Evolutionary conservation across 2,888 invertebrate genomes (phyloP), one percentile per base, ranked within the genome.

Genomic region (Falcaria lacertinaria): DNA sequence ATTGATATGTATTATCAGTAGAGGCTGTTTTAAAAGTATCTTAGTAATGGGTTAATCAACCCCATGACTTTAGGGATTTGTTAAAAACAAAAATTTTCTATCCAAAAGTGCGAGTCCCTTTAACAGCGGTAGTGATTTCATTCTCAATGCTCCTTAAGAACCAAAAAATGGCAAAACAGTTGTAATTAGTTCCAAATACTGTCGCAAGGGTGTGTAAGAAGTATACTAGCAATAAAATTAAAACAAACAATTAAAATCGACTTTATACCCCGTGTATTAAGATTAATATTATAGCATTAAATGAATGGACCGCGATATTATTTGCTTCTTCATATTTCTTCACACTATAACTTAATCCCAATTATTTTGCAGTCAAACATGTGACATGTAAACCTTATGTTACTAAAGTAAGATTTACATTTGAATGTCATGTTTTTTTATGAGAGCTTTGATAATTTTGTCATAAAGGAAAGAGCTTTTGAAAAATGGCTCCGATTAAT

Each of bases 401-500:
- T 28, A 19, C 39, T 47, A 15, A 28, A n/a, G 34, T 60, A 66
- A 50, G 45, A 57, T 62, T 33, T 11, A 55, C 16, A 48, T 46
- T 63, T 33, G 48, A 39, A 15, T 41, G 32, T 7, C 25, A 42
- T 38, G 17, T 4, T 6, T 34, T 46, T 38, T 39, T 38, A 25
- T 4, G 17, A 33, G 28, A 34, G 44, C 44, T 50, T 47, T 44
- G 41, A 47, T 48, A 59, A 55, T 41, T 55, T 56, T 59, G 56
- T 65, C 44, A 45, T 44, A 36, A 40, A 48, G 51, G 44, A 58
- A 68, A 68, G 52, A 74, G 69, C 60, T 54, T 28, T 28, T 63
- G 68, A 66, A 68, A 67, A 64, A 73, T 76, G 66, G 74, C 62
- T 54, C 56, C 69, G 57, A 80, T 82, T 76, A 74, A 80, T 80